Evolutionary conservation across 1,140 invertebrate species (phyloP).

Genomic region (Melitaea cinxia): DNA sequence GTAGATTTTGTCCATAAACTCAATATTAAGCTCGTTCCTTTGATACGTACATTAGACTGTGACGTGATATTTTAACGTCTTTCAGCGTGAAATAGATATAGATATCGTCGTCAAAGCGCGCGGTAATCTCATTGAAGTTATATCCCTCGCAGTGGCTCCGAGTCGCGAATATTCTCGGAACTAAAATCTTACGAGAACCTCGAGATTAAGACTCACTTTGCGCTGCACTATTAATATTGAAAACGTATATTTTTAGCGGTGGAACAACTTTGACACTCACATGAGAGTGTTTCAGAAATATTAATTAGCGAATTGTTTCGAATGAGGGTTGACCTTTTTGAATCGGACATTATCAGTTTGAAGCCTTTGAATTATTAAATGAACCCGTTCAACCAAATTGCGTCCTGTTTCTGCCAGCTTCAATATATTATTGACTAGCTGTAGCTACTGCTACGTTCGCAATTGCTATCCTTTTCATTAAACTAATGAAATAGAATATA

Average conservation of each 20-base stretch:
- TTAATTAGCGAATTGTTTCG: neutral
- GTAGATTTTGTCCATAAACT: neutral
- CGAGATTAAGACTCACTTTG: too few species aligned
- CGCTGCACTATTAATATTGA: too few species aligned
- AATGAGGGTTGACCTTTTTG: neutral
- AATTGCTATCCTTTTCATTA: too few species aligned
- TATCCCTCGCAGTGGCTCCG: neutral
- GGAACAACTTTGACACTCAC: too few species aligned
- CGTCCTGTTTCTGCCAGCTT: neutral
- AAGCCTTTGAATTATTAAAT: neutral
- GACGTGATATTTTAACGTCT: slow-evolving; percentile 12
- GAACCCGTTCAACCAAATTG: neutral
- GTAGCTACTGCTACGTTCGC: too few species aligned
- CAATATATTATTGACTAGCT: too few species aligned
- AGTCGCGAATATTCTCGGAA: neutral
- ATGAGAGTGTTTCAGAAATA: neutral
- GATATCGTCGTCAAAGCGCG: slow-evolving; percentile 9
- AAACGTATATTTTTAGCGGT: too few species aligned
- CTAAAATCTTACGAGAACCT: neutral
- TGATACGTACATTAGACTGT: neutral
- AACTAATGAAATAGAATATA: too few species aligned
- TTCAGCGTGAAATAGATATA: slow-evolving; percentile 15
- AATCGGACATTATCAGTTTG: neutral
- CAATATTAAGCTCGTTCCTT: neutral
- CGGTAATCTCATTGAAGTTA: slow-evolving; percentile 10